Evolutionary conservation across 2,113 vertebrate species (phyloP).

Genomic region (Pterophyllum scalare): DNA sequence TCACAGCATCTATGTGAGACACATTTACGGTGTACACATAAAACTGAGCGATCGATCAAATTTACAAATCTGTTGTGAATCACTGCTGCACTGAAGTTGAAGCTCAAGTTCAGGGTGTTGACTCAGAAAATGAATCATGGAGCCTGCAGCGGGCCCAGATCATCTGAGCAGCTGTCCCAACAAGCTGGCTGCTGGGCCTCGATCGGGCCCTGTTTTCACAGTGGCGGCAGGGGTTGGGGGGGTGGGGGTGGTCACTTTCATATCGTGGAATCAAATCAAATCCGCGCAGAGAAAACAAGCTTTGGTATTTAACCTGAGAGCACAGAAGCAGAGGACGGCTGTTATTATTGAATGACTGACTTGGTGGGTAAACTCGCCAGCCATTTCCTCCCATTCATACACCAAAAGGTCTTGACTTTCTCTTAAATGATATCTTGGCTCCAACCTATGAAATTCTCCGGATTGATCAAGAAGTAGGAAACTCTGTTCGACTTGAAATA

Average conservation of each 20-base stretch:
- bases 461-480: constrained; percentile 61
- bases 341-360: constrained; percentile 54
- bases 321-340: constrained; percentile 29
- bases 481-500: constrained; percentile 54
- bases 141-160: constrained; percentile 79
- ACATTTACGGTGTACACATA: neutral
- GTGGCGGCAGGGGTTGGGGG: neutral
- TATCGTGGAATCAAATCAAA: constrained; percentile 48
- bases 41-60: constrained; percentile 23
- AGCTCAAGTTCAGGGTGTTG: constrained; percentile 67
- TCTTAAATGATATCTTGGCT: constrained; percentile 74
- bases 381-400: constrained; percentile 82
- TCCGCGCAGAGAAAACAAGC: constrained; percentile 58
- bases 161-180: constrained; percentile 84
- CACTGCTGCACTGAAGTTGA: constrained; percentile 40
- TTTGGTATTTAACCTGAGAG: constrained; percentile 52
- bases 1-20: neutral
- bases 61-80: constrained; percentile 59
- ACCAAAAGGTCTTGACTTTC: constrained; percentile 74
- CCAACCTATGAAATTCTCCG: constrained; percentile 21
- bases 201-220: constrained; percentile 63
- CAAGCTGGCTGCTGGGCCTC: constrained; percentile 64
- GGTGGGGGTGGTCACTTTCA: constrained; percentile 23
- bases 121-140: constrained; percentile 80
- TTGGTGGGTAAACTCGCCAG: constrained; percentile 64